Evolutionary conservation across 1,140 invertebrate genomes (phyloP).

Genomic region (Zophobas atratus): DNA sequence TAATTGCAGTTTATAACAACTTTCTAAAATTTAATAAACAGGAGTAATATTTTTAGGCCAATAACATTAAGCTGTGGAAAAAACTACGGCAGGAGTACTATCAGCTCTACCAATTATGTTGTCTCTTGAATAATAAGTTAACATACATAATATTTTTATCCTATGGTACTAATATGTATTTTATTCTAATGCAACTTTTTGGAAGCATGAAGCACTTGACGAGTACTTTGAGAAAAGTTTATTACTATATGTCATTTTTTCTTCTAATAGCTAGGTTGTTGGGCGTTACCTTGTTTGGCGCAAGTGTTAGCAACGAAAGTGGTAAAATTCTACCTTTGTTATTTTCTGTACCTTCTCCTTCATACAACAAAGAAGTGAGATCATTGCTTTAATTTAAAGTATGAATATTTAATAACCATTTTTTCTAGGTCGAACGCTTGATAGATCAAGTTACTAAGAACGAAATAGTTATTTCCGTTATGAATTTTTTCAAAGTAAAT

Average conservation of each 20-base stretch:
- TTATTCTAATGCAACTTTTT: constrained; percentile 12
- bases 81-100: constrained; percentile 1
- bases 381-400: not conserved
- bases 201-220: not conserved
- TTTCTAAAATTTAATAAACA: not conserved
- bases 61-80: not conserved
- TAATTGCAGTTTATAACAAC: not conserved
- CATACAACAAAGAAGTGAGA: constrained; percentile 5
- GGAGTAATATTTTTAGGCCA: not conserved
- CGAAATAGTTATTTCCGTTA: constrained; percentile 3
- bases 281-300: not conserved
- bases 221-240: not conserved
- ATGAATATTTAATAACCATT: not conserved
- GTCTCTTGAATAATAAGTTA: constrained; percentile 9
- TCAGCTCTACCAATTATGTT: constrained; percentile 11
- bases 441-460: not conserved
- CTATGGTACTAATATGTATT: constrained; percentile 18
- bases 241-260: not conserved
- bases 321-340: constrained; percentile 9
- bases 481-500: constrained; percentile 10
- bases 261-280: not conserved
- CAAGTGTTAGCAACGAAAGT: not conserved
- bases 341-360: not conserved
- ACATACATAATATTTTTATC: not conserved
- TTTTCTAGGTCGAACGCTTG: constrained; percentile 11